A percentile compares a stretch with the other conserved stretches of the same genome.
These are phyloP conservation scores for Andricus curvator DNA, from an alignment of 2,888 invertebrate genomes.

Conservation along the genomic window DNA sequence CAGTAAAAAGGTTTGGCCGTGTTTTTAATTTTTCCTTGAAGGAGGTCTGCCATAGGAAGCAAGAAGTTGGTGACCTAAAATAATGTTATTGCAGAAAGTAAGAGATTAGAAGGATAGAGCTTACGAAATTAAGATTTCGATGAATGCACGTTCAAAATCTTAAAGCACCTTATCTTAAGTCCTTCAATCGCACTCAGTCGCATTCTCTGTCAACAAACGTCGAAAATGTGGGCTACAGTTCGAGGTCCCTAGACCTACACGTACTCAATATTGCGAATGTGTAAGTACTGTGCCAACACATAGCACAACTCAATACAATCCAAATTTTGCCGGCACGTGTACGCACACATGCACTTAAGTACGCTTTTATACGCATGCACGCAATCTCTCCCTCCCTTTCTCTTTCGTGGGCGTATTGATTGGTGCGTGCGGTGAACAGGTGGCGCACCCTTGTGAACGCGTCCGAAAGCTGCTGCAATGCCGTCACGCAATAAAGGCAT, in stretches of 20 bases:
- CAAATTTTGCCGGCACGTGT: conserved; percentile 44
- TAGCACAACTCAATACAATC: conserved; percentile 19
- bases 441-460: conserved; percentile 68
- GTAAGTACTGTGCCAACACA: conserved; percentile 41
- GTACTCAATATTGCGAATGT: conserved; percentile 45
- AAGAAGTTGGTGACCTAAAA: not conserved
- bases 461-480: conserved; percentile 62
- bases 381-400: conserved; percentile 51
- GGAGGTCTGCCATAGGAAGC: not conserved
- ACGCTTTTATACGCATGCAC: not conserved
- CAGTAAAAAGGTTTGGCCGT: too few species aligned
- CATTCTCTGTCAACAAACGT: conserved; percentile 11
- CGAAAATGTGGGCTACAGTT: conserved; percentile 44
- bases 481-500: conserved; percentile 53
- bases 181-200: conserved; percentile 3
- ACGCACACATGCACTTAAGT: conserved; percentile 38
- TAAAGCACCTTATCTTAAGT: not conserved
- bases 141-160: conserved; percentile 2
- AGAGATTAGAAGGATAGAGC: not conserved
- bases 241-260: conserved; percentile 34
- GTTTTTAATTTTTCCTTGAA: not conserved
- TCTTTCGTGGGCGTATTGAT: conserved; percentile 55
- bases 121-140: not conserved
- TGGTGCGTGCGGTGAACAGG: conserved; percentile 56
- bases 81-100: not conserved